phyloP scores from a whole-genome alignment of 1,140 invertebrate species.

The Calliopsis andreniformis region DNA sequence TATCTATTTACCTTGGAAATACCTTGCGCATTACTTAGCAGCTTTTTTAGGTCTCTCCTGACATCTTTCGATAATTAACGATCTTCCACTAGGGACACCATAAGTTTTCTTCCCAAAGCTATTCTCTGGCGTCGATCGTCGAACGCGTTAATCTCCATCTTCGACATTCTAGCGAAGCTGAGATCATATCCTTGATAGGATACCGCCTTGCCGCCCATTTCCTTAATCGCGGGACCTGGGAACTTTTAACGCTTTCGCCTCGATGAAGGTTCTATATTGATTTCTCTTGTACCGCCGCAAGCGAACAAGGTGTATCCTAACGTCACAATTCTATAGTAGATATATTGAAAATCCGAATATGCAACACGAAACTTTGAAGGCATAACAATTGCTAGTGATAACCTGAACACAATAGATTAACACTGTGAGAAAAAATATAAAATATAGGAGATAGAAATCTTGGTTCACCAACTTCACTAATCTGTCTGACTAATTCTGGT shows the following conservation, averaged over 20 bases:
- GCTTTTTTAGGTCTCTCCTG: not conserved
- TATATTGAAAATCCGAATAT: not conserved
- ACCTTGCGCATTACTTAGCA: constrained; percentile 5
- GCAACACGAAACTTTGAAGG: not conserved
- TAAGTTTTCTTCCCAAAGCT: constrained; percentile 1
- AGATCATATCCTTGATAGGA: constrained; percentile 20
- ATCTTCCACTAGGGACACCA: not conserved
- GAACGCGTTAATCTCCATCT: constrained; percentile 45
- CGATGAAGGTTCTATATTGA: constrained; percentile 32
- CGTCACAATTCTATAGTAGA: not conserved
- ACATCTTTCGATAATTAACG: constrained; percentile 13
- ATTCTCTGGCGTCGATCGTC: not conserved
- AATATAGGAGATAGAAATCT: too few relatives aligned
- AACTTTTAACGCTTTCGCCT: constrained; percentile 28
- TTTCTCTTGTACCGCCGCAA: not conserved
- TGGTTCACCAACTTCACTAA: too few relatives aligned
- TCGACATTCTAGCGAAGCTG: not conserved
- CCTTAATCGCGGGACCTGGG: constrained; percentile 15
- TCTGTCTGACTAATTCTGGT: too few relatives aligned
- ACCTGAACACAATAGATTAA: too few relatives aligned
- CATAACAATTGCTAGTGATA: too few relatives aligned
- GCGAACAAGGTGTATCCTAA: not conserved
- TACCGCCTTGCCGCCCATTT: constrained; percentile 7
- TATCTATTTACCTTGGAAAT: not conserved
- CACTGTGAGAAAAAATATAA: too few relatives aligned